These are phyloP conservation scores for Idaea straminata DNA, from an alignment of 2,888 invertebrate genomes.

Conservation along the genomic window DNA sequence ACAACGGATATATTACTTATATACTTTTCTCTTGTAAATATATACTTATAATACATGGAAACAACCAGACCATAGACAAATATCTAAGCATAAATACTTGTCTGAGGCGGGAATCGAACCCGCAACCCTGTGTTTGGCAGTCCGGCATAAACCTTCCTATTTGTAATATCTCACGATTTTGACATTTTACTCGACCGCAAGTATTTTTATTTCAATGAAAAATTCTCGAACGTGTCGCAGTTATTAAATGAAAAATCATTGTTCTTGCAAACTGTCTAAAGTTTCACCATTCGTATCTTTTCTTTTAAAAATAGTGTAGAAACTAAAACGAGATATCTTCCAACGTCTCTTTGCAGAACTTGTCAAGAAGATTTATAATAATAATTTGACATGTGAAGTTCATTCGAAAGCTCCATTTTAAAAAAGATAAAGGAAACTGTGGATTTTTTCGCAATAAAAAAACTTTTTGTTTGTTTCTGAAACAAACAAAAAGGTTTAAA, in stretches of 20 bases:
- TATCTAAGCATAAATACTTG: too few species aligned
- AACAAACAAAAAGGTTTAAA: too few species aligned
- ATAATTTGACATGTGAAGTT: constrained; percentile 21
- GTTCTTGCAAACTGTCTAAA: constrained; percentile 23
- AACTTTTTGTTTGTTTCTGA: too few species aligned
- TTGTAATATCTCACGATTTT: too few species aligned
- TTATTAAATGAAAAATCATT: constrained; percentile 20
- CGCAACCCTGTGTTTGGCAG: too few species aligned
- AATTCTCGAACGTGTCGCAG: background rate
- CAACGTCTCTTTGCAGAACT: constrained; percentile 20
- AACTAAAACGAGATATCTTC: constrained; percentile 22
- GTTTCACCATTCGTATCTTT: constrained; percentile 18
- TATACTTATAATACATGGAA: too few species aligned
- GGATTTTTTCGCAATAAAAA: background rate
- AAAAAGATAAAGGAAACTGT: background rate
- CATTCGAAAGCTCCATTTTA: background rate
- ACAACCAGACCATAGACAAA: too few species aligned
- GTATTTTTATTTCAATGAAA: background rate
- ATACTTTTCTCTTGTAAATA: too few species aligned
- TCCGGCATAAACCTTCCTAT: too few species aligned
- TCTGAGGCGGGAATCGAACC: too few species aligned
- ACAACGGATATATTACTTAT: too few species aligned
- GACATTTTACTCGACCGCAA: background rate
- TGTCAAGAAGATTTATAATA: constrained; percentile 34
- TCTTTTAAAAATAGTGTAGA: constrained; percentile 24